phyloP scores from a whole-genome alignment of 2,888 invertebrate genomes.

The Villa cingulata region DNA sequence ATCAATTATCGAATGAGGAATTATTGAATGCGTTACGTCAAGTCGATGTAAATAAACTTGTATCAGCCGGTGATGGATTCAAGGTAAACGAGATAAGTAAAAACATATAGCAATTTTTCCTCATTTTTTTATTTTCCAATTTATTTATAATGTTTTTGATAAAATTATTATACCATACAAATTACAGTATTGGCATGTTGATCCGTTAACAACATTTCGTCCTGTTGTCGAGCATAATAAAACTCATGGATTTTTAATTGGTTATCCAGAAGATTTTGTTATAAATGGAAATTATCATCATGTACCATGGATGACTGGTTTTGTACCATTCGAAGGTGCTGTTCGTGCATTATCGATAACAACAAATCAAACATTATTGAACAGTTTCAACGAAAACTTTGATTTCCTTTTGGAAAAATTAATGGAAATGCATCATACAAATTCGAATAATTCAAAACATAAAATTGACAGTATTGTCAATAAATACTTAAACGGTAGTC shows the following conservation, averaged over 20 bases:
- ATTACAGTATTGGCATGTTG: conserved; percentile 36
- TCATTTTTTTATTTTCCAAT: no score
- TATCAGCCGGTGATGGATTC: conserved; percentile 35
- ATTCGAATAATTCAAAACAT: conserved; percentile 3
- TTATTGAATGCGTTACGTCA: conserved; percentile 34
- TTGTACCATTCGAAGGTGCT: conserved; percentile 39
- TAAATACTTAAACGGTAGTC: conserved; percentile 24
- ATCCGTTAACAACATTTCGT: conserved; percentile 38
- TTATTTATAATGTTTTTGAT: no score
- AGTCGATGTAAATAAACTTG: conserved; percentile 29
- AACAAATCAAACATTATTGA: conserved; percentile 21
- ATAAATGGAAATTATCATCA: conserved; percentile 31
- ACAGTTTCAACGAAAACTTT: conserved; percentile 26
- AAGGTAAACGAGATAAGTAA: conserved; percentile 25
- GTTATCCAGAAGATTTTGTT: conserved; percentile 33
- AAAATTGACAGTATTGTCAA: conserved; percentile 18
- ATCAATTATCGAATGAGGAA: conserved; percentile 21
- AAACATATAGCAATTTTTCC: no score
- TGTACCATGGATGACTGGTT: conserved; percentile 39
- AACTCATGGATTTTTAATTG: conserved; percentile 36
- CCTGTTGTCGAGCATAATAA: conserved; percentile 34
- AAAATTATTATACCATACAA: conserved; percentile 12
- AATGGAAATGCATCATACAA: conserved; percentile 24
- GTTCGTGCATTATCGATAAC: conserved; percentile 35
- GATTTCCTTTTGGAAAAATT: conserved; percentile 23